These are phyloP conservation scores for Cerastoderma edule DNA, from an alignment of 2,888 invertebrate genomes.

Conservation along the genomic window DNA sequence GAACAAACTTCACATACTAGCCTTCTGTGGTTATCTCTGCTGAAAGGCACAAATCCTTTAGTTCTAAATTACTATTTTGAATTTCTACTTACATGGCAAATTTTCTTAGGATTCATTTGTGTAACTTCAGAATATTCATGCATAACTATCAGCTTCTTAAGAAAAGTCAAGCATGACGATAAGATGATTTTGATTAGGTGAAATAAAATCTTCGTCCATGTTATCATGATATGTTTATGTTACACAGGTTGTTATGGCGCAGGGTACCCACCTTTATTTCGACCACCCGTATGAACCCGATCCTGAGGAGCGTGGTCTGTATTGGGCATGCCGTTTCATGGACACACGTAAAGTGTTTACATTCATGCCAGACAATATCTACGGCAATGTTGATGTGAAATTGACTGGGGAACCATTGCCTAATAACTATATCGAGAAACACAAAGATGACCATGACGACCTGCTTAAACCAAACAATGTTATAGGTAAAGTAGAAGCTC, in stretches of 20 bases:
- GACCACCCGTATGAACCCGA: constrained; percentile 80
- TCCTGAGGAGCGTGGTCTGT: constrained; percentile 79
- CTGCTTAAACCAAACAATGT: constrained; percentile 74
- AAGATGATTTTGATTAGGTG: too few species aligned
- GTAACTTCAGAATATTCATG: too few species aligned
- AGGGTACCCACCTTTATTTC: constrained; percentile 78
- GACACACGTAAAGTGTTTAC: constrained; percentile 78
- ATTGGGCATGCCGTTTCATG: constrained; percentile 80
- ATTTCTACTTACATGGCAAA: too few species aligned
- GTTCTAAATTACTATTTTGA: too few species aligned
- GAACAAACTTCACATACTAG: too few species aligned
- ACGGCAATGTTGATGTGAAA: constrained; percentile 73
- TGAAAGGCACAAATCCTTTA: too few species aligned
- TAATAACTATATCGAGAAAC: constrained; percentile 62
- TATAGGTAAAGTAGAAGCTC: constrained; percentile 71
- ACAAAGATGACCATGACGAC: constrained; percentile 67
- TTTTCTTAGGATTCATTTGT: too few species aligned
- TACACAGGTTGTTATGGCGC: constrained; percentile 77
- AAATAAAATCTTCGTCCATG: neutral
- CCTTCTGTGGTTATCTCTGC: too few species aligned
- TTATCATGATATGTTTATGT: neutral
- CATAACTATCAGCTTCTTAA: too few species aligned
- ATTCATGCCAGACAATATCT: constrained; percentile 77
- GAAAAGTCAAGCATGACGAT: too few species aligned
- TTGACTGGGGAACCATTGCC: constrained; percentile 73